Conservation (phyloP, 1,140 invertebrate genomes). For the Meloidogyne hapla region DNA sequence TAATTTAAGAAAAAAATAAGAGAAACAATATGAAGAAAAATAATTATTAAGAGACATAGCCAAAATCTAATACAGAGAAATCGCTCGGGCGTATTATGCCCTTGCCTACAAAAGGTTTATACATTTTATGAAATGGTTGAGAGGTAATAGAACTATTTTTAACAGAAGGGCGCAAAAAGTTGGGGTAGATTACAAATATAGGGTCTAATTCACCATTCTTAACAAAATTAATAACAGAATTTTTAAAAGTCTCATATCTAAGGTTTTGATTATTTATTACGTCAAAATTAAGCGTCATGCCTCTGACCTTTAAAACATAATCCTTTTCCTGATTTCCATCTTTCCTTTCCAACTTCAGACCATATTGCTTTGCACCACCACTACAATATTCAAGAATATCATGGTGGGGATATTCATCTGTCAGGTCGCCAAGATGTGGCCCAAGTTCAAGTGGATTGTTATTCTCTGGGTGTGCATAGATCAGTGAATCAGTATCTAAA, state of each 20-base stretch:
- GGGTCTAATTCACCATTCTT: not conserved
- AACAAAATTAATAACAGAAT: not conserved
- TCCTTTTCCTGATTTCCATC: not conserved
- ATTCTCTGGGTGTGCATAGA: not conserved
- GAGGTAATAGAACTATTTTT: not conserved
- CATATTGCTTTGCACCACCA: not conserved
- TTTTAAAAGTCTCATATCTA: not conserved
- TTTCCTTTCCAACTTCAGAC: not conserved
- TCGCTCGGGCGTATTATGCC: not conserved
- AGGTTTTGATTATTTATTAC: not conserved
- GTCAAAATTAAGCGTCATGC: not conserved
- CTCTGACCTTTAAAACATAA: constrained; percentile 9
- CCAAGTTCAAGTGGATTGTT: not conserved
- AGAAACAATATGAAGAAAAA: too few relatives aligned
- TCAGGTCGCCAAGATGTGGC: constrained; percentile 1
- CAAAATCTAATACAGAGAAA: not conserved
- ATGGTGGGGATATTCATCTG: not conserved
- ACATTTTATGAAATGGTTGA: not conserved
- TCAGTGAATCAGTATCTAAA: not conserved
- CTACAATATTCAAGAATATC: not conserved
- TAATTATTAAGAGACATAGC: not conserved
- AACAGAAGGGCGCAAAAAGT: not conserved
- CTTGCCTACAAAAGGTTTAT: not conserved
- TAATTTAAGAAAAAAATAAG: not conserved
- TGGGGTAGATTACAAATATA: not conserved